Evolutionary conservation across 92 coral and sea anemone genomes (phyloP), one percentile per base, ranked within the genome.

Genomic region (Porites lobata): DNA sequence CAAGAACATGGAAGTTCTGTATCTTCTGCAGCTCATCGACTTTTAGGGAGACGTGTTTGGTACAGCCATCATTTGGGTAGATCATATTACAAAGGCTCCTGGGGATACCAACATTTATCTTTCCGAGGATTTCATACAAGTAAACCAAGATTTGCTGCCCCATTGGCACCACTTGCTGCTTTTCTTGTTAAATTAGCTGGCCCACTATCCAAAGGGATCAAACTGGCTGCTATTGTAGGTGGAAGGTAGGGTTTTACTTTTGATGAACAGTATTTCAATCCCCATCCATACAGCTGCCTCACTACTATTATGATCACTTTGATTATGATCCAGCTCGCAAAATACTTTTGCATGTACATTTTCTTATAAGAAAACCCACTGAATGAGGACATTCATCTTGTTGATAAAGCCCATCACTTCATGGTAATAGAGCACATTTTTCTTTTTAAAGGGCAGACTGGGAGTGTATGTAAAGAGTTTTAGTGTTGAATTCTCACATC

Each of bases 111-210:
- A 17, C 12, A 15, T 53, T 9, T 67, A 66, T 24, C 56, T 14
- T 54, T 81, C 29, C 68, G 85, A 69, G 53, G 18, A 68, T 94
- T 97, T 80, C 97, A 81, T 67, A 92, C 93, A 29, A 95, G 94
- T 21, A 67, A 86, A 15, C 90, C 88, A 71, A 67, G 96, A 62
- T 84, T 79, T 58, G 99, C 98, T 50, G 94, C 92, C 86, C 99
- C 99, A 4, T 65, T 97, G 10, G 98, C 98, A 87, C 99, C 99
- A 2, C 70, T 97, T n/a, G 98, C 98, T 18, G 96, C 85, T 22
- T 78, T 94, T 26, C 89, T 97, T 43, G 87, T 96, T 3, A 95
- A 92, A 82, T 91, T 97, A 51, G 94, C 96, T 79, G 99, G 99
- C 5, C 99, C 99, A 1, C 93, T 97, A 57, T 94, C 98, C 6